These are phyloP conservation scores for Scolopax mira DNA, from an alignment of 2,113 vertebrate species.

Conservation along the genomic window DNA sequence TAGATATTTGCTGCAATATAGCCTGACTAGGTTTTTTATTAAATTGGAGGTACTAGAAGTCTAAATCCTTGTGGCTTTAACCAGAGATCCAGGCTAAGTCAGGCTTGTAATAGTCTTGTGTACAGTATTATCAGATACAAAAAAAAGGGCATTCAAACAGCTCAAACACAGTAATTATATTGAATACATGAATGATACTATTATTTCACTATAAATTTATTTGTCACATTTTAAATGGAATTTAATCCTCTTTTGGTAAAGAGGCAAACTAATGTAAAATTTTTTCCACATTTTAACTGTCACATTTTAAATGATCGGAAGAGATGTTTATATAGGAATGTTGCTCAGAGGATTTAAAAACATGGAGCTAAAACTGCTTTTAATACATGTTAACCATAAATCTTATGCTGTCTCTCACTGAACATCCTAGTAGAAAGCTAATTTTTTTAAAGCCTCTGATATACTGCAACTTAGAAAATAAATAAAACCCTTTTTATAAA, in stretches of 20 bases:
- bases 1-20: not conserved
- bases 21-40: not conserved
- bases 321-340: not conserved
- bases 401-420: not conserved
- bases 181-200: not conserved
- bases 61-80: not conserved
- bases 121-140: not conserved
- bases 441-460: not conserved
- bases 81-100: not conserved
- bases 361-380: not conserved
- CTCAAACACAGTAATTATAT: not conserved
- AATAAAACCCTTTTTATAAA: not conserved
- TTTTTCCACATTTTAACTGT: not conserved
- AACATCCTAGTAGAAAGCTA: not conserved
- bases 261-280: not conserved
- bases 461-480: not conserved
- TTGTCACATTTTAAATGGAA: not conserved
- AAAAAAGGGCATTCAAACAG: not conserved
- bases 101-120: not conserved
- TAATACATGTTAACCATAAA: slow-evolving; percentile 15
- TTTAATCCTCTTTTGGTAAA: not conserved
- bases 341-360: not conserved
- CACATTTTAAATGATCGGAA: not conserved
- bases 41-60: not conserved
- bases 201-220: not conserved